A percentile compares a stretch with the other conserved stretches of the same genome.
These are phyloP conservation scores for Ptycholaimellus sp. DNA, from an alignment of 2,888 invertebrate species.

Conservation along the genomic window DNA sequence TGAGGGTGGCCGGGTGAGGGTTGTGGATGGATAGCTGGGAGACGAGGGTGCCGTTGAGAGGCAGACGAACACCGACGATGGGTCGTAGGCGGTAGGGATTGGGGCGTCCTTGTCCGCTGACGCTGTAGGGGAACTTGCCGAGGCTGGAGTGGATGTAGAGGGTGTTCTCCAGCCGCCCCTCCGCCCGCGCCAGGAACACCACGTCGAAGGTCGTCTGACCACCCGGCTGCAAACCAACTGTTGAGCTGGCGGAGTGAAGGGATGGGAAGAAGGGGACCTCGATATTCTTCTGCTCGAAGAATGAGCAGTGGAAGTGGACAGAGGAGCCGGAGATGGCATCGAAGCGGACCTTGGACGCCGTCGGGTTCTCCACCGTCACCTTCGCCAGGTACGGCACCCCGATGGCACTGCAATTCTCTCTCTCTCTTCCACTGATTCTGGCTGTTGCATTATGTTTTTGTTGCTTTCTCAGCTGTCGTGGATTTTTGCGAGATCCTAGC, in stretches of 20 bases:
- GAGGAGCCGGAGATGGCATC: slow-evolving; percentile 80
- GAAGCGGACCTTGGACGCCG: slow-evolving; percentile 65
- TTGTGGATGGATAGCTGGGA: slow-evolving; percentile 77
- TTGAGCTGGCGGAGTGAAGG: too few relatives aligned
- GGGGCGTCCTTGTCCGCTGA: slow-evolving; percentile 48
- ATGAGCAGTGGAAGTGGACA: slow-evolving; percentile 83
- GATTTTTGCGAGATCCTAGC: too few relatives aligned
- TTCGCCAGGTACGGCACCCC: slow-evolving; percentile 61
- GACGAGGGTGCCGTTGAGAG: slow-evolving; percentile 65
- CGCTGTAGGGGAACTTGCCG: slow-evolving; percentile 64
- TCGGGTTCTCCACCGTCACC: slow-evolving; percentile 64
- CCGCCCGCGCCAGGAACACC: slow-evolving; percentile 71
- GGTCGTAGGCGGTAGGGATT: slow-evolving; percentile 76
- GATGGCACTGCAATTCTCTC: slow-evolving; percentile 41
- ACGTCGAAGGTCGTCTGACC: slow-evolving; percentile 85
- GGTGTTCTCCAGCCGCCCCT: slow-evolving; percentile 59
- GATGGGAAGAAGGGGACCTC: neutral
- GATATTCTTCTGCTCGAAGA: slow-evolving; percentile 72
- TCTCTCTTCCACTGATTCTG: too few relatives aligned
- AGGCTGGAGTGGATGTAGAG: slow-evolving; percentile 79
- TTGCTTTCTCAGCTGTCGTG: too few relatives aligned
- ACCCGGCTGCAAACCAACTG: too few relatives aligned
- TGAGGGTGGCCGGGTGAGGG: slow-evolving; percentile 60
- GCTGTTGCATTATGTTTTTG: too few relatives aligned
- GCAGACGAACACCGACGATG: slow-evolving; percentile 63